Percentiles rank a stretch among this genome's conserved stretches.
Evolutionary conservation across 2,888 invertebrate species (phyloP).

Genomic region (Germaria angustata): DNA sequence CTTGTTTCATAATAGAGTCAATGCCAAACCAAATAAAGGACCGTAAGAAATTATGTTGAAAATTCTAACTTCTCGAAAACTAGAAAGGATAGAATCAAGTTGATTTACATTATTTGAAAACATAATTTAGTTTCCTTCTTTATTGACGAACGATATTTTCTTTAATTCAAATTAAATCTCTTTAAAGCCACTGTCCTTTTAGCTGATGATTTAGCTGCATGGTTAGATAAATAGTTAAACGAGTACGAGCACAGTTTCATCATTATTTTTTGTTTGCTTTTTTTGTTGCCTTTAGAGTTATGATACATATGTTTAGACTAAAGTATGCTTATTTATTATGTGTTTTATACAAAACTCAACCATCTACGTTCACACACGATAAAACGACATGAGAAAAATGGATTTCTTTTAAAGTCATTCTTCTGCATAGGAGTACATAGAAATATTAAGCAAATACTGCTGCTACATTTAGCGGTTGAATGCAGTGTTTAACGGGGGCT

Average conservation of each 20-base stretch:
- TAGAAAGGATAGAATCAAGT: no score
- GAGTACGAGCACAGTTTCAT: background rate
- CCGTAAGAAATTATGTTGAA: no score
- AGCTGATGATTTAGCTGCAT: conserved; percentile 30
- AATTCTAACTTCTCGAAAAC: no score
- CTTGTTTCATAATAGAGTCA: no score
- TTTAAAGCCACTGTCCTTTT: conserved; percentile 10
- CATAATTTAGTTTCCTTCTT: no score
- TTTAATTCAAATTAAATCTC: no score
- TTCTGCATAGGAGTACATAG: background rate
- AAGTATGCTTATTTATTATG: background rate
- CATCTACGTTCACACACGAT: background rate
- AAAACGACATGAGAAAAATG: background rate
- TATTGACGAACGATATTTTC: no score
- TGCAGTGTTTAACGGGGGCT: conserved; percentile 11
- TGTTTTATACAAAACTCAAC: background rate
- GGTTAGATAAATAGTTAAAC: conserved; percentile 26
- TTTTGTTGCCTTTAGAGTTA: conserved; percentile 27
- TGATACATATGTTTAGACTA: conserved; percentile 6
- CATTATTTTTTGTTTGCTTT: conserved; percentile 3
- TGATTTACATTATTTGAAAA: no score
- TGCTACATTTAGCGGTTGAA: background rate
- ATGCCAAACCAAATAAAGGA: no score
- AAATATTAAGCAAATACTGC: background rate
- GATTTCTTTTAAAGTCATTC: conserved; percentile 19